A percentile compares a stretch with the other conserved stretches of the same genome.
phyloP scores from a whole-genome alignment of 2,797 vertebrate species.

The Trichosurus vulpecula region DNA sequence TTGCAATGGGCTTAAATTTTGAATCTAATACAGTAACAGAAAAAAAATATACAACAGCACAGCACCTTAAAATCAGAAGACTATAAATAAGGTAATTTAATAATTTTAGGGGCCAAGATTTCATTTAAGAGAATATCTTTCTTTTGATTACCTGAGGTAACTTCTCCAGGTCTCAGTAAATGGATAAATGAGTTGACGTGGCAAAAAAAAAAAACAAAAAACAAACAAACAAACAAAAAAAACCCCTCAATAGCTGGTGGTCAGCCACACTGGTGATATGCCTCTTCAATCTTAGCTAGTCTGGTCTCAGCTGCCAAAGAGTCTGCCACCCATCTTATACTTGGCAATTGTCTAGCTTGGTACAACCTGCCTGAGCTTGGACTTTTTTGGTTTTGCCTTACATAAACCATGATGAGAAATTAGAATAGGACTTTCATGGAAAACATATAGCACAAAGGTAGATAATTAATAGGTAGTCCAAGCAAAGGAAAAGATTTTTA shows the following conservation, averaged over 20 bases:
- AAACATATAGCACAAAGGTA: neutral
- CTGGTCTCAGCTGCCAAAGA: neutral
- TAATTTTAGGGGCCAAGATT: neutral
- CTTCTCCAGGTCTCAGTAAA: too few species aligned
- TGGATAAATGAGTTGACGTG: too few species aligned
- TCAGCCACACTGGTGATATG: too few species aligned
- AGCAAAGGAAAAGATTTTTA: neutral
- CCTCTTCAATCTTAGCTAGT: neutral
- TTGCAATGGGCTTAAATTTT: constrained; percentile 46
- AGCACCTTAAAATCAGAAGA: constrained; percentile 52
- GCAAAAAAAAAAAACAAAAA: too few species aligned
- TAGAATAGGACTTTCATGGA: neutral
- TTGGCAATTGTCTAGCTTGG: neutral
- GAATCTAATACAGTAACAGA: constrained; percentile 2
- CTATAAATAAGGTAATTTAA: neutral
- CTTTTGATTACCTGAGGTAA: too few species aligned
- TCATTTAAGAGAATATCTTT: too few species aligned
- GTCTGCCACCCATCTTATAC: neutral
- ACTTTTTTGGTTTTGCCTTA: neutral
- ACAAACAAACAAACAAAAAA: too few species aligned
- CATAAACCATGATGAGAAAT: neutral
- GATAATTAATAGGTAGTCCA: neutral
- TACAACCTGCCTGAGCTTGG: neutral
- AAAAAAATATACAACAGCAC: constrained; percentile 2
- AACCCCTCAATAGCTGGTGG: too few species aligned